Evolutionary conservation across 2,888 invertebrate genomes (phyloP).

Genomic region (Dysmachus trigonus): DNA sequence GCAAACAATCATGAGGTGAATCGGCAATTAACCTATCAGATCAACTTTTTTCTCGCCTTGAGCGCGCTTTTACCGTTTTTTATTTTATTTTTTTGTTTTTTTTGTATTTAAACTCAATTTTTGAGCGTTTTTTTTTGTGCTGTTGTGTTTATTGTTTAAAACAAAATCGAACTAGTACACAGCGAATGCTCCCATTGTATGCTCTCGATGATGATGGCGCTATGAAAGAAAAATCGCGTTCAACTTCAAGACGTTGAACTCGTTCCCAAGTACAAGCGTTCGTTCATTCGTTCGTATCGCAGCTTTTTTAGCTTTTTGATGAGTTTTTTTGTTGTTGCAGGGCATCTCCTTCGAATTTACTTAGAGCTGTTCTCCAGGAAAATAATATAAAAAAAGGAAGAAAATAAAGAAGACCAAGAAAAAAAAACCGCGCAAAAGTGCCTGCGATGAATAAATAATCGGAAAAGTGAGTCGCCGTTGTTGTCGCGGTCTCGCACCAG

Average conservation of each 20-base stretch:
- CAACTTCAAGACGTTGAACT: background rate
- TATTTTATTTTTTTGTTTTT: background rate
- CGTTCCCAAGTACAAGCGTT: background rate
- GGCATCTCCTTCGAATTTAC: background rate
- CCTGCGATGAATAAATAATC: background rate
- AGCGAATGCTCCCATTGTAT: background rate
- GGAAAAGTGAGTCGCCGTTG: background rate
- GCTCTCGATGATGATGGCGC: background rate
- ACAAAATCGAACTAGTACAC: background rate
- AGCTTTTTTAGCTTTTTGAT: background rate
- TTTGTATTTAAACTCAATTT: background rate
- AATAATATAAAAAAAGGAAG: background rate
- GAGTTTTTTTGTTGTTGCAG: background rate
- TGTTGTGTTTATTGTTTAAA: background rate
- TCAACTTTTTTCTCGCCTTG: background rate
- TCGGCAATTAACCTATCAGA: background rate
- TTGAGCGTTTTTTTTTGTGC: background rate
- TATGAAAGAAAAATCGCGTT: background rate
- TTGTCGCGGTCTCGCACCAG: background rate
- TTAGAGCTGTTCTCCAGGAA: background rate
- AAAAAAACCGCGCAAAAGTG: background rate
- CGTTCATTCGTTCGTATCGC: background rate
- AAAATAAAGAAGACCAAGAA: background rate
- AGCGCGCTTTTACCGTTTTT: background rate
- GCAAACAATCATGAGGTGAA: background rate